Base-by-base conservation (phyloP, 2,113 vertebrate species). In the Coptodon rendalli region DNA sequence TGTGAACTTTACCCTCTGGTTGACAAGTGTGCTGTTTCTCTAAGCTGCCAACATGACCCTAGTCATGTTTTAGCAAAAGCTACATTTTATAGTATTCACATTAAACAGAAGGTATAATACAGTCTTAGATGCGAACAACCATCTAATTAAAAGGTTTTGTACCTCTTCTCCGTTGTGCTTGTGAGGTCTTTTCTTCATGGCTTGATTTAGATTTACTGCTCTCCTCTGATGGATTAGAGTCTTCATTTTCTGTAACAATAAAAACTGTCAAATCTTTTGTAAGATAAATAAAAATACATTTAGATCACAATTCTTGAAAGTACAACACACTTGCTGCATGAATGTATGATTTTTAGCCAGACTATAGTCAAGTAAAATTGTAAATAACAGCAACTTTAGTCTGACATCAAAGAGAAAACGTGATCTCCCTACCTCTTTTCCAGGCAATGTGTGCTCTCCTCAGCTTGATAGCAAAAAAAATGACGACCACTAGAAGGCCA, bases 171-270 rank as follows among this genome's bases (percentile, higher is more conserved):
- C 94, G 95, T 88, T 95, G 96, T 89, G 95, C 96, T 0, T 96
- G 93, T 52, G 87, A 68, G 1, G 87, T 95, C 38, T 89, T 97
- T 43, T 98, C 97, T 68, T 99, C 97, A 2, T 97, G 97, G 87
- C 96, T 97, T 50, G 97, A 96, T 89, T 97, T 98, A 3, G 97
- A 97, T 96, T 96, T 98, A 43, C 95, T 97, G 92, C 97, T 98
- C 82, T 98, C 97, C 45, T 97, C 87, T 2, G 97, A 97, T 61
- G 97, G 95, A 54, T 97, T 95, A 2, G 97, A 97, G 50, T 96
- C 96, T 86, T 98, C 98, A 94, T 97, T 98, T 92, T 99, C 98
- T 99, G 95, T 87, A 88, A 94, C 86, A 92, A 91, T 19, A 61
- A 94, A 92, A 89, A 91, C 84, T 82, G 86, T 85, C 24, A 91